phyloP scores from a whole-genome alignment of 2,113 vertebrate genomes.

The Cheirogaleus medius region DNA sequence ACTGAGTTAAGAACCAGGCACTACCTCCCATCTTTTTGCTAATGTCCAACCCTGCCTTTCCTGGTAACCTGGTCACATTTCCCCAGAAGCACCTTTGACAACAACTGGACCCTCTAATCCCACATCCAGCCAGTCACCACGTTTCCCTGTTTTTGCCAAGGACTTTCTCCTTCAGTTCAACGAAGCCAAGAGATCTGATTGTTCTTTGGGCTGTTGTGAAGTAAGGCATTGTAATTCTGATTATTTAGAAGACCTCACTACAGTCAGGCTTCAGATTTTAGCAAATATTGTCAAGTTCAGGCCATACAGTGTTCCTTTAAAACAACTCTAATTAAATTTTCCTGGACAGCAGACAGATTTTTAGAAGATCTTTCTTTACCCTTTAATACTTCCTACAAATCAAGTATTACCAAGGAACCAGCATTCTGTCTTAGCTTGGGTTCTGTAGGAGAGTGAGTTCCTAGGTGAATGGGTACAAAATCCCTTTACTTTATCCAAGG shows the following conservation, averaged over 20 bases:
- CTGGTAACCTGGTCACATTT: neutral
- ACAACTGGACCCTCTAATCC: neutral
- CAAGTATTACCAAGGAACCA: neutral
- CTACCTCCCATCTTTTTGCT: neutral
- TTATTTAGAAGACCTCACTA: neutral
- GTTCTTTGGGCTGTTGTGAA: neutral
- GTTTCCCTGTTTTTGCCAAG: neutral
- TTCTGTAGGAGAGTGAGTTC: neutral
- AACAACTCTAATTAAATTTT: slow-evolving; percentile 1
- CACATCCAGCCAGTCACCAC: neutral
- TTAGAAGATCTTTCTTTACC: neutral
- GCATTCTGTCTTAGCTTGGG: neutral
- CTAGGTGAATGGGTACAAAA: neutral
- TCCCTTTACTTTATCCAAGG: neutral
- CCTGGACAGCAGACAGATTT: slow-evolving; percentile 4
- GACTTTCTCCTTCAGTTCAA: neutral
- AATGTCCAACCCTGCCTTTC: neutral
- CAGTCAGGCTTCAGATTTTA: neutral
- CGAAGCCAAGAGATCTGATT: neutral
- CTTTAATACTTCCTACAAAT: neutral
- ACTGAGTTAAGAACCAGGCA: neutral
- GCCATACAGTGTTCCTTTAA: neutral
- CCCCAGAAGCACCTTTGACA: neutral
- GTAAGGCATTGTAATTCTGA: neutral
- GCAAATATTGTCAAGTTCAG: neutral